These are phyloP conservation scores for Fratercula arctica DNA, from an alignment of 2,797 vertebrate genomes.

Conservation along the genomic window DNA sequence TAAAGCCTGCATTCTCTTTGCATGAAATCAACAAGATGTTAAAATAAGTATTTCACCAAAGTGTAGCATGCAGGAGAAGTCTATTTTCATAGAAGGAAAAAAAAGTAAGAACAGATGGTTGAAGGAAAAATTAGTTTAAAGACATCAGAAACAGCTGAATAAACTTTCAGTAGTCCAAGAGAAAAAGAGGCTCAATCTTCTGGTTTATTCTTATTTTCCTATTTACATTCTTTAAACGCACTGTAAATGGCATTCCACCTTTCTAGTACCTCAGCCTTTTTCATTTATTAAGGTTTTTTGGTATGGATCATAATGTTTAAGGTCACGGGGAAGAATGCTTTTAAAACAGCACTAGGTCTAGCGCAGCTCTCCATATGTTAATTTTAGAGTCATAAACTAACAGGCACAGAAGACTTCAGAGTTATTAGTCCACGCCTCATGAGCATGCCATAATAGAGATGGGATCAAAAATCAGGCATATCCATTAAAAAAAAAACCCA, in stretches of 20 bases:
- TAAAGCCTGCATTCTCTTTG: conserved; percentile 66
- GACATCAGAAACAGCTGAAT: conserved; percentile 87
- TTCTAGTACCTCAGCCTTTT: neutral
- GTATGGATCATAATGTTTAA: neutral
- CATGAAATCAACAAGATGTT: conserved; percentile 76
- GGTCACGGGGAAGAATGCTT: neutral
- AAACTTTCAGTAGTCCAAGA: conserved; percentile 78
- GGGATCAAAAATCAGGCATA: neutral
- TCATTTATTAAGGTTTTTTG: neutral
- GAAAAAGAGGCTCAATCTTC: conserved; percentile 47
- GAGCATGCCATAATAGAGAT: neutral
- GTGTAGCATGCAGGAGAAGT: conserved; percentile 56
- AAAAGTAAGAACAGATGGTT: conserved; percentile 85
- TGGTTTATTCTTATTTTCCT: conserved; percentile 53
- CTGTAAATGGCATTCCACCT: conserved; percentile 8
- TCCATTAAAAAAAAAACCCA: neutral
- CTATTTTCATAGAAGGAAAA: conserved; percentile 75
- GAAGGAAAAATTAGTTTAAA: conserved; percentile 79
- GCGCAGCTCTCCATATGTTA: fast-evolving
- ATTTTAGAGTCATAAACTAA: neutral
- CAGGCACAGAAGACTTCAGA: neutral
- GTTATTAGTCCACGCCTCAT: neutral
- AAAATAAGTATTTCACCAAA: conserved; percentile 81
- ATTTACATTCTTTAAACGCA: conserved; percentile 59
- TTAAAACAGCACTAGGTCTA: neutral